Evolutionary conservation across 2,888 invertebrate genomes (phyloP).

Genomic region (Tachina lurida): DNA sequence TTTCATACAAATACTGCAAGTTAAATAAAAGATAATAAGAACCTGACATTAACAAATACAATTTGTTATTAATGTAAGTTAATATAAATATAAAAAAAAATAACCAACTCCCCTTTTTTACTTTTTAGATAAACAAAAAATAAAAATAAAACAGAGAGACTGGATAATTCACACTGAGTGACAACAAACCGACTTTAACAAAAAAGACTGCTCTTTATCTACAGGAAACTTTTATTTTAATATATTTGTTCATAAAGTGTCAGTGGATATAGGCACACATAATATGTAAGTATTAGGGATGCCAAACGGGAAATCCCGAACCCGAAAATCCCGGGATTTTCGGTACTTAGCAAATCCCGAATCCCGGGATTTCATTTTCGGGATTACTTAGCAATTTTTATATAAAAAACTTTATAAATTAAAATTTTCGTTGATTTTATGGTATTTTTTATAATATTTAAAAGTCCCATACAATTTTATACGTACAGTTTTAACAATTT

Average conservation of each 20-base stretch:
- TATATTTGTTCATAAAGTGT: conserved; percentile 24
- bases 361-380: no score
- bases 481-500: no score
- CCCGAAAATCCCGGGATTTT: no score
- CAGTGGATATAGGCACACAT: conserved; percentile 7
- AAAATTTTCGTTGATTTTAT: no score
- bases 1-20: no score
- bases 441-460: no score
- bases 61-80: neutral
- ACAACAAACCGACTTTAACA: conserved; percentile 16
- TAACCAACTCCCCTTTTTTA: conserved; percentile 32
- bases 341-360: no score
- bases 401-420: no score
- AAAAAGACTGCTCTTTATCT: conserved; percentile 18
- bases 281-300: neutral
- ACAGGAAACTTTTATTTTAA: conserved; percentile 50
- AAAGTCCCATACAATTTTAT: no score
- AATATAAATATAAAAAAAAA: neutral
- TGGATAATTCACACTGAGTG: conserved; percentile 1
- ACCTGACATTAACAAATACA: neutral
- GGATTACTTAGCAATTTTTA: no score
- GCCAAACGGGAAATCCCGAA: no score
- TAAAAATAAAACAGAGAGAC: neutral
- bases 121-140: conserved; percentile 5
- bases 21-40: neutral